phyloP scores from a whole-genome alignment of 1,140 invertebrate genomes.

The Nephotettix cincticeps region DNA sequence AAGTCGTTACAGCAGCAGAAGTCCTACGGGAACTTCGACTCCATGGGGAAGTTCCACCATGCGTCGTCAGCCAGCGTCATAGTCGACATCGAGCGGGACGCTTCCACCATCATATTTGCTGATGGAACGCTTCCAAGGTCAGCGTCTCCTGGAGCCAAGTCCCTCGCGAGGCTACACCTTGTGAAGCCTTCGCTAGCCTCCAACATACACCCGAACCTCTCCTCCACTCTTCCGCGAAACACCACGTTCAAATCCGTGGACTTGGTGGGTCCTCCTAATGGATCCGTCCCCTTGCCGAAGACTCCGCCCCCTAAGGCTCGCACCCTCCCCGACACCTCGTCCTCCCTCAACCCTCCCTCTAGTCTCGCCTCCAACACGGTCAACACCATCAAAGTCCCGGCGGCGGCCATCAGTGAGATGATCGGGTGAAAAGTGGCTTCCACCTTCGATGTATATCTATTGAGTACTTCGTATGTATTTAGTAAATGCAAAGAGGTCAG shows the following conservation, averaged over 20 bases:
- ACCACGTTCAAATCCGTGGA: background rate
- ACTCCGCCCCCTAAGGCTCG: slow-evolving; percentile 53
- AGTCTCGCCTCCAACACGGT: background rate
- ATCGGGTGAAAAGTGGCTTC: slow-evolving; percentile 51
- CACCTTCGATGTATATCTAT: too few species aligned
- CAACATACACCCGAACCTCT: slow-evolving; percentile 43
- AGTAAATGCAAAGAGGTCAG: too few species aligned
- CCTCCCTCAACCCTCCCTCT: slow-evolving; percentile 41
- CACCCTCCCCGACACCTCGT: slow-evolving; percentile 58
- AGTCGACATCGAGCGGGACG: slow-evolving; percentile 76
- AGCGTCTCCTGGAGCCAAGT: slow-evolving; percentile 1
- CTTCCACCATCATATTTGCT: slow-evolving; percentile 64
- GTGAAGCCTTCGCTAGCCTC: slow-evolving; percentile 45
- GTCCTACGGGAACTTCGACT: slow-evolving; percentile 24
- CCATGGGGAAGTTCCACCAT: slow-evolving; percentile 26
- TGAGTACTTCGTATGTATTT: too few species aligned
- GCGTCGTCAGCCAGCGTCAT: slow-evolving; percentile 58
- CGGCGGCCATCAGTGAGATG: slow-evolving; percentile 78
- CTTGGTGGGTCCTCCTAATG: slow-evolving; percentile 52
- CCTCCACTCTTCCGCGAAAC: slow-evolving; percentile 28
- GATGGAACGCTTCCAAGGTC: slow-evolving; percentile 41
- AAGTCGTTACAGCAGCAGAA: slow-evolving; percentile 40
- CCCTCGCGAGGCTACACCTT: slow-evolving; percentile 53
- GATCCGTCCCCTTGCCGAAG: slow-evolving; percentile 51
- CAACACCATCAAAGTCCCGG: slow-evolving; percentile 58